Conservation (phyloP, 2,888 invertebrate genomes). For the Phanerotoma sp. region DNA sequence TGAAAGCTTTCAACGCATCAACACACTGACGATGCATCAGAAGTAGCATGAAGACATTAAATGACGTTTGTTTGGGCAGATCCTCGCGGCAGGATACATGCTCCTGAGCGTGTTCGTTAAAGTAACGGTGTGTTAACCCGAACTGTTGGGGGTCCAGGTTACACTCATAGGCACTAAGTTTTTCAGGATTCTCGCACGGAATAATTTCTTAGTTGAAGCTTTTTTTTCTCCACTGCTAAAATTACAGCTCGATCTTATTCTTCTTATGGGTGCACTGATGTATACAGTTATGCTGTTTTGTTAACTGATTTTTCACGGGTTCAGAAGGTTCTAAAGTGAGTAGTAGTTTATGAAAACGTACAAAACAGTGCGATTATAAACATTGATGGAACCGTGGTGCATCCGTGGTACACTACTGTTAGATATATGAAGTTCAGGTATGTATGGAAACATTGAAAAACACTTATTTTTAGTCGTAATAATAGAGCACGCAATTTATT, state of each 20-base stretch:
- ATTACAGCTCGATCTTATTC: background rate
- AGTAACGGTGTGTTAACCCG: slow-evolving; percentile 40
- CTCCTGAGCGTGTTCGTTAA: slow-evolving; percentile 18
- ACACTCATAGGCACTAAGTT: slow-evolving; percentile 11
- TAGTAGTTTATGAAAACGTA: slow-evolving; percentile 4
- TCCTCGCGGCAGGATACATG: slow-evolving; percentile 38
- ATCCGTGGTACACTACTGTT: slow-evolving; percentile 5
- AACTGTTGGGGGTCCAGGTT: slow-evolving; percentile 33
- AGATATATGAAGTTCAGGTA: too few species aligned
- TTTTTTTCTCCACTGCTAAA: background rate
- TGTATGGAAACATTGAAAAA: too few species aligned
- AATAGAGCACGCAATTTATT: too few species aligned
- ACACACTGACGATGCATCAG: slow-evolving; percentile 16
- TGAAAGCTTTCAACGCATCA: too few species aligned
- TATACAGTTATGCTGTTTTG: slow-evolving; percentile 4
- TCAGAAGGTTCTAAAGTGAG: slow-evolving; percentile 1
- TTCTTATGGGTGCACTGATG: too few species aligned
- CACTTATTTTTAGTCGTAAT: too few species aligned
- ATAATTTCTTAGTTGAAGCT: slow-evolving; percentile 6
- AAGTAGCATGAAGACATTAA: slow-evolving; percentile 53
- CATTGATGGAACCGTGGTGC: slow-evolving; percentile 8
- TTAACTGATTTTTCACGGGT: slow-evolving; percentile 18
- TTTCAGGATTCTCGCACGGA: slow-evolving; percentile 3
- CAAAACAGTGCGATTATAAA: slow-evolving; percentile 17
- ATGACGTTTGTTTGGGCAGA: slow-evolving; percentile 46